Evolutionary conservation across 2,888 invertebrate genomes (phyloP).

Genomic region (Nymphalis c-album): DNA sequence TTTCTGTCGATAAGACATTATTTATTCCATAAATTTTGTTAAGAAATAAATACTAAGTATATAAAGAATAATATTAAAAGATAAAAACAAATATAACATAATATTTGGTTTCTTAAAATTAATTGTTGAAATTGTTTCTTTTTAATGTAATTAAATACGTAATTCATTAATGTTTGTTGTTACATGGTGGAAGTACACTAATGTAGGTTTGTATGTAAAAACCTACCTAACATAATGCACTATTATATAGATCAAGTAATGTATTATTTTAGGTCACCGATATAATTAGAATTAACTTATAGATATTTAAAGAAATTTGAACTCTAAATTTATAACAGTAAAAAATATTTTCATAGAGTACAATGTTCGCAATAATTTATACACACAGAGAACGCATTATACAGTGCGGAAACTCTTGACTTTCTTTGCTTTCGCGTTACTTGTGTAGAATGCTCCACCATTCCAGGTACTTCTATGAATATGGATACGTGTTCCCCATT

Average conservation of each 20-base stretch:
- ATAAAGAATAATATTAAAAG: too few species aligned
- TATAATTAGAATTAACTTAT: background rate
- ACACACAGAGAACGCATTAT: conserved; percentile 49
- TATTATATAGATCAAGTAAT: background rate
- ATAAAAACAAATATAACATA: too few species aligned
- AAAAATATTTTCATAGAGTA: conserved; percentile 1
- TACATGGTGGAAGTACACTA: background rate
- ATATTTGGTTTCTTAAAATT: background rate
- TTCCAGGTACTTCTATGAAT: conserved; percentile 18
- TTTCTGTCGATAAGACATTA: conserved; percentile 13
- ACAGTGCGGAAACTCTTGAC: conserved; percentile 54
- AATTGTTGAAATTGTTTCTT: background rate
- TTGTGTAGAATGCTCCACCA: conserved; percentile 23
- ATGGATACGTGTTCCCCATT: conserved; percentile 7
- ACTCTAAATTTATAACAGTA: conserved; percentile 8
- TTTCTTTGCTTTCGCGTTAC: conserved; percentile 53
- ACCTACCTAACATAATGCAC: background rate
- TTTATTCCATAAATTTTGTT: conserved; percentile 6
- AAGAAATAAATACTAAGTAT: too few species aligned
- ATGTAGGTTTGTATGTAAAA: background rate
- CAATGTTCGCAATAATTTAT: background rate
- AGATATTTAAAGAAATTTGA: background rate
- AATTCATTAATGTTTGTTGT: background rate
- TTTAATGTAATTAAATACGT: background rate
- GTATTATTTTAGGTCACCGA: background rate